Conservation (phyloP, 1,140 invertebrate genomes). For the Rhagoletis pomonella region DNA sequence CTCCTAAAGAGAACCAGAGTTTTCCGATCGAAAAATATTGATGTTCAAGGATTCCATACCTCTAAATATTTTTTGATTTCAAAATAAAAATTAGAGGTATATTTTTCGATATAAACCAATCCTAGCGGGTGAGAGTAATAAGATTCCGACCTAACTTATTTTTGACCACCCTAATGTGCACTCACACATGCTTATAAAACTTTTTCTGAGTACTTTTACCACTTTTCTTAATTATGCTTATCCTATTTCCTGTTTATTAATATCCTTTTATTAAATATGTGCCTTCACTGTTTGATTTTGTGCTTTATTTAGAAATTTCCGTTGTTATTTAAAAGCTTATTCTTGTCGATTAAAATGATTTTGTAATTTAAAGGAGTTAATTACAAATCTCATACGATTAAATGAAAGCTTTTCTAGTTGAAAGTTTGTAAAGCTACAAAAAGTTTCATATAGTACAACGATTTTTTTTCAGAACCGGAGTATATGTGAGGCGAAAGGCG, state of each 20-base stretch:
- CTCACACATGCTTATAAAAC: background rate
- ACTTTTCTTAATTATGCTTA: background rate
- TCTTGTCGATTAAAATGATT: background rate
- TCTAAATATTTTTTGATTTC: too few relatives aligned
- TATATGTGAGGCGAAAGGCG: too few relatives aligned
- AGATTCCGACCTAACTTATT: too few relatives aligned
- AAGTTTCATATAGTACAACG: too few relatives aligned
- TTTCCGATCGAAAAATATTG: too few relatives aligned
- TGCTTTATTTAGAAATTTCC: background rate
- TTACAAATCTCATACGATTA: background rate
- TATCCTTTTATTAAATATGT: constrained; percentile 9
- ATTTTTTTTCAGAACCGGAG: too few relatives aligned
- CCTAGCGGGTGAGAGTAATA: too few relatives aligned
- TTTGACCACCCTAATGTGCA: background rate
- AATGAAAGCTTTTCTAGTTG: background rate
- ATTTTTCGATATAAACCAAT: too few relatives aligned
- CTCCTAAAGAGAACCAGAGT: background rate
- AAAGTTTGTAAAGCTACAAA: too few relatives aligned
- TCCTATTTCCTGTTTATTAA: constrained; percentile 36
- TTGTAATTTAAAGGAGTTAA: constrained; percentile 29
- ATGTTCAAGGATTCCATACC: too few relatives aligned
- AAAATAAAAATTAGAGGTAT: too few relatives aligned
- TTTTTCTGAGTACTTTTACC: constrained; percentile 1
- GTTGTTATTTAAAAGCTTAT: background rate
- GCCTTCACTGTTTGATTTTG: background rate